These are phyloP conservation scores for Leptinotarsa tumamoca DNA, from an alignment of 2,888 invertebrate species.

Conservation along the genomic window DNA sequence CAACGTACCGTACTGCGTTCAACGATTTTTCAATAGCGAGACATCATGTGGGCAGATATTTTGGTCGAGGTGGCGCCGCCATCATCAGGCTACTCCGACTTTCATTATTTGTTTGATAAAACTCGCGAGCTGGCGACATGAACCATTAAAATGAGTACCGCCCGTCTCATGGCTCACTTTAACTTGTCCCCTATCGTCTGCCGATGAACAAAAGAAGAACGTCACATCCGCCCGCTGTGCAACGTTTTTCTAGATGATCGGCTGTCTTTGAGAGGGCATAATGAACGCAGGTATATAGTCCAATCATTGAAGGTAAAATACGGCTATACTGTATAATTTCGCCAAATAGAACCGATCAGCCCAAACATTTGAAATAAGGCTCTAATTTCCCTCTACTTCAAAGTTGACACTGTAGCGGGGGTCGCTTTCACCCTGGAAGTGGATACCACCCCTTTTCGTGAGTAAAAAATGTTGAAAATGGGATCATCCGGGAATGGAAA, in stretches of 20 bases:
- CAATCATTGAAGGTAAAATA: background rate
- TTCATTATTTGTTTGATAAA: constrained; percentile 18
- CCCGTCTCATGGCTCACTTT: constrained; percentile 18
- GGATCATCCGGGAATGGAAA: too few species aligned
- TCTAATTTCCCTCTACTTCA: too few species aligned
- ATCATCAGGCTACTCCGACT: constrained; percentile 19
- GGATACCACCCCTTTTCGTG: too few species aligned
- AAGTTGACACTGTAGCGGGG: too few species aligned
- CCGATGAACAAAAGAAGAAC: constrained; percentile 20
- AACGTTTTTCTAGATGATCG: background rate
- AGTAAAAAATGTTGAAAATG: too few species aligned
- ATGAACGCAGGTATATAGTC: background rate
- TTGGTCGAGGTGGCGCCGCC: constrained; percentile 20
- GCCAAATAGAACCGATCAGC: background rate
- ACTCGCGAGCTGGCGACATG: constrained; percentile 11
- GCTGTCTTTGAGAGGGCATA: background rate
- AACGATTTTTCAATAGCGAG: background rate
- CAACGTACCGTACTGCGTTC: background rate
- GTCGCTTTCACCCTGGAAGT: too few species aligned
- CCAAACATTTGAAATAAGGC: background rate
- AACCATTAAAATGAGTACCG: constrained; percentile 19
- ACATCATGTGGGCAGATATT: constrained; percentile 20
- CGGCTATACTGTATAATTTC: background rate
- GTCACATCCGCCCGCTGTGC: constrained; percentile 7
- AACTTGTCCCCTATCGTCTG: constrained; percentile 16